Evolutionary conservation across 2,888 invertebrate genomes (phyloP).

Genomic region (Drosophila nigritarsus): DNA sequence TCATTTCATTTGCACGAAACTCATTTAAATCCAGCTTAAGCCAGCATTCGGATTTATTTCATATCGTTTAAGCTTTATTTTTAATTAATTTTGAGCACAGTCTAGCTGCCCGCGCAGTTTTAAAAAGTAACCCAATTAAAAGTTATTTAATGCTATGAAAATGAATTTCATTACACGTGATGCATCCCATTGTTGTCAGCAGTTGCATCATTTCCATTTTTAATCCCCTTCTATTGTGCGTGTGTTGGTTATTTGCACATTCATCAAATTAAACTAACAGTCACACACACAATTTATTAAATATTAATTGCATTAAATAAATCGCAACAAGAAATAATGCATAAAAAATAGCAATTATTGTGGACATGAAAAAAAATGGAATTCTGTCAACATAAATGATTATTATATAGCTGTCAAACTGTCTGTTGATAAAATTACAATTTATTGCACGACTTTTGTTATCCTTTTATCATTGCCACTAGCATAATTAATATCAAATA

Average conservation of each 20-base stretch:
- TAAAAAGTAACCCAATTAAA: constrained; percentile 11
- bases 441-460: constrained; percentile 19
- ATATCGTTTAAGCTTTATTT: constrained; percentile 19
- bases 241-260: constrained; percentile 55
- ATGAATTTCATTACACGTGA: neutral
- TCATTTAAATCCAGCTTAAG: constrained; percentile 5
- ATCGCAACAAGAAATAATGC: constrained; percentile 4
- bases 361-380: constrained; percentile 24
- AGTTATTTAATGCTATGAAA: neutral
- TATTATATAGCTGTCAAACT: constrained; percentile 18
- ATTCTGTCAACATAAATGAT: constrained; percentile 28
- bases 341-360: constrained; percentile 11
- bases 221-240: constrained; percentile 25
- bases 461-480: neutral
- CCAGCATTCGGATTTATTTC: neutral
- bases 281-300: constrained; percentile 51
- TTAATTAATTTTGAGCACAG: constrained; percentile 26
- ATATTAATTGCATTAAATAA: constrained; percentile 54
- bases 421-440: constrained; percentile 15
- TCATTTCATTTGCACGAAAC: neutral
- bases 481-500: constrained; percentile 16
- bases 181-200: neutral
- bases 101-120: neutral
- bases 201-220: constrained; percentile 1
- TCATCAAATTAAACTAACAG: constrained; percentile 49